Conservation (phyloP, 2,113 vertebrate species). For the Bombycilla garrulus region DNA sequence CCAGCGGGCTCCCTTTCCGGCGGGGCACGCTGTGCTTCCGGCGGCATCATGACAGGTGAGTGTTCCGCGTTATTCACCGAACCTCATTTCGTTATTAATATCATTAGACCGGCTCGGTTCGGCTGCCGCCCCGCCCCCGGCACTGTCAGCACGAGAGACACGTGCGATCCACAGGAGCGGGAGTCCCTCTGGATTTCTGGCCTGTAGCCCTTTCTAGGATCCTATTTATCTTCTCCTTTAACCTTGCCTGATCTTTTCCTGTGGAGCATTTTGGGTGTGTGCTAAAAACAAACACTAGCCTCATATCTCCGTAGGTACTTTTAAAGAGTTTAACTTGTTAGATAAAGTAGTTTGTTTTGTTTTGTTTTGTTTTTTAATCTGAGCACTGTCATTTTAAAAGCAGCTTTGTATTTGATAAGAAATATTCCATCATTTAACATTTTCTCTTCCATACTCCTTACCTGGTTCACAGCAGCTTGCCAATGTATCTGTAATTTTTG, state of each 20-base stretch:
- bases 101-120: rapidly evolving
- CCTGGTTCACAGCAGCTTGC: neutral
- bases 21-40: neutral
- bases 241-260: neutral
- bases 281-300: neutral
- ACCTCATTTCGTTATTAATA: too few relatives aligned
- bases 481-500: neutral
- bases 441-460: neutral
- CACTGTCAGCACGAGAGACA: rapidly evolving
- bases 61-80: rapidly evolving
- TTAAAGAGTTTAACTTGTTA: neutral
- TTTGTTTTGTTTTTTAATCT: neutral
- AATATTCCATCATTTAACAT: neutral
- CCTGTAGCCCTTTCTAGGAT: neutral
- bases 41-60: neutral
- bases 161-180: rapidly evolving
- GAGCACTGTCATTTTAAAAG: neutral
- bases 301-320: neutral
- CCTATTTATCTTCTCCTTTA: neutral
- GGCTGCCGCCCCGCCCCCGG: rapidly evolving
- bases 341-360: neutral
- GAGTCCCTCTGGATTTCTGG: neutral
- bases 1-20: neutral
- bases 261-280: neutral
- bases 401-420: neutral